A percentile compares a stretch with the other conserved stretches of the same genome.
phyloP scores from a whole-genome alignment of 2,113 vertebrate species.

The Labrus mixtus region DNA sequence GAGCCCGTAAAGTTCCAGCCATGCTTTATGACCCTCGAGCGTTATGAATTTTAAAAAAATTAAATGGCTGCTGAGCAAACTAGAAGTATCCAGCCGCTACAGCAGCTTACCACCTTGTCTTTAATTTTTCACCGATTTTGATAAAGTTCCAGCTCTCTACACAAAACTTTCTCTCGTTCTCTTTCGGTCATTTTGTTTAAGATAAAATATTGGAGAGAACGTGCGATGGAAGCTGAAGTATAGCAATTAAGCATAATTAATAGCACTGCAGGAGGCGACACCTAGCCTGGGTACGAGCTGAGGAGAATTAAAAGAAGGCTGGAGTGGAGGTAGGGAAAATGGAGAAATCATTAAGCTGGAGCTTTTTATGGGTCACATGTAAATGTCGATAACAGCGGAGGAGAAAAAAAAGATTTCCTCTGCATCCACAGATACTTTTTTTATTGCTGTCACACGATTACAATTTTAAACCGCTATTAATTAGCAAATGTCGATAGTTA shows the following conservation, averaged over 20 bases:
- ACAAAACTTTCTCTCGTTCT: constrained; percentile 7
- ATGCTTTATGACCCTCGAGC: constrained; percentile 78
- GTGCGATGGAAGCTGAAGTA: constrained; percentile 55
- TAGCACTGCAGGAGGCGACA: constrained; percentile 53
- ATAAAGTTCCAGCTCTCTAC: constrained; percentile 34
- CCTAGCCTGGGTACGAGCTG: constrained; percentile 37
- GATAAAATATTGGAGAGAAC: constrained; percentile 43
- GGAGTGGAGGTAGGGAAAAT: constrained; percentile 44
- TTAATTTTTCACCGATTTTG: constrained; percentile 43
- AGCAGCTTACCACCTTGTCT: constrained; percentile 18
- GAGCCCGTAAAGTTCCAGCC: constrained; percentile 76
- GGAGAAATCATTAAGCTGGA: constrained; percentile 46
- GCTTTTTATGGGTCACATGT: constrained; percentile 51
- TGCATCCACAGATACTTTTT: constrained; percentile 1
- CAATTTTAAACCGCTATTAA: too few species aligned
- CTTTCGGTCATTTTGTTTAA: constrained; percentile 35
- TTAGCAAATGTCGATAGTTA: too few species aligned
- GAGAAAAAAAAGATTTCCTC: not conserved
- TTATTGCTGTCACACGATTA: not conserved
- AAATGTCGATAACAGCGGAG: constrained; percentile 38
- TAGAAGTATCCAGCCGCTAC: constrained; percentile 44
- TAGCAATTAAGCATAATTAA: constrained; percentile 74
- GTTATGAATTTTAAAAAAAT: constrained; percentile 73
- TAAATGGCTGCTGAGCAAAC: constrained; percentile 69
- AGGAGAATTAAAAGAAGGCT: constrained; percentile 63